Percentiles rank a stretch among this genome's conserved stretches.
Conservation (phyloP, 2,888 invertebrate genomes). For the Adelphocoris suturalis region DNA sequence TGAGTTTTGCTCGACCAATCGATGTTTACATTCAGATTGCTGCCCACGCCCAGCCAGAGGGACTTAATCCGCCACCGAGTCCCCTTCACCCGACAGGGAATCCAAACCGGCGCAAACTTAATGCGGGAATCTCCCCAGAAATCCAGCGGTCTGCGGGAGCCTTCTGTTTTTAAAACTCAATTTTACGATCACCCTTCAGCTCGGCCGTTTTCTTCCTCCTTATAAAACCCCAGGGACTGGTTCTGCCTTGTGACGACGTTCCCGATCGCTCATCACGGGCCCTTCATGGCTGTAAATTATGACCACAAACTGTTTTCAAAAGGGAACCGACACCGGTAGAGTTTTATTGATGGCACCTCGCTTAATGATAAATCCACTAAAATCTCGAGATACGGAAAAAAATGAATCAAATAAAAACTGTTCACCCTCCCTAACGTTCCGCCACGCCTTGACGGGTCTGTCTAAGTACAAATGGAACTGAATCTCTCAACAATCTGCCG, state of each 20-base stretch:
- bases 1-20: not conserved
- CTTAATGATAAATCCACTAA: constrained; percentile 55
- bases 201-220: constrained; percentile 31
- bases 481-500: not conserved
- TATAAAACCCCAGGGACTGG: constrained; percentile 38
- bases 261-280: constrained; percentile 61
- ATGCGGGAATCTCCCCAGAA: not conserved
- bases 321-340: constrained; percentile 49
- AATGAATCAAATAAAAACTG: not conserved
- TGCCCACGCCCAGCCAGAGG: not conserved
- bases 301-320: constrained; percentile 52
- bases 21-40: constrained; percentile 24
- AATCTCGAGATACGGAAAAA: not conserved
- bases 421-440: not conserved
- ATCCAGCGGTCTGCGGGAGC: constrained; percentile 25
- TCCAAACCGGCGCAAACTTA: not conserved
- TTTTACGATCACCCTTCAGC: constrained; percentile 48
- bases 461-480: not conserved
- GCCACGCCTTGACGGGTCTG: not conserved
- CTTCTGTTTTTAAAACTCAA: constrained; percentile 60
- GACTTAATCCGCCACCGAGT: not conserved
- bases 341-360: constrained; percentile 55
- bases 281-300: constrained; percentile 48
- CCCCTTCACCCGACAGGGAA: not conserved
- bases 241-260: constrained; percentile 45